Base-by-base conservation (phyloP, 2,888 invertebrate species). In the Alloscopus bannaensis region DNA sequence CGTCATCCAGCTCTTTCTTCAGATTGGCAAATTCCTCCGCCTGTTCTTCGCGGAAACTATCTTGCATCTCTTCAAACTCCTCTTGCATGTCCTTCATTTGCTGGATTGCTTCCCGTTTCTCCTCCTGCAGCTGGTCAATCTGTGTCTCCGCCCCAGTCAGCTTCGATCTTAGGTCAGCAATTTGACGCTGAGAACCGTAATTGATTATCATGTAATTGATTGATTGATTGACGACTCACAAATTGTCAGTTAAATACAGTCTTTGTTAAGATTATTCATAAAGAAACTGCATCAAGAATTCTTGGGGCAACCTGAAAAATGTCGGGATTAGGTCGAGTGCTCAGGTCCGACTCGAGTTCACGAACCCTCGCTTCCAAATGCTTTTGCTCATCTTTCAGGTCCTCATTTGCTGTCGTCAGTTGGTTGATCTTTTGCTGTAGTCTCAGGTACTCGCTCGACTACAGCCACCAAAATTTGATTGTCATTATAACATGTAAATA, bases 11-110 rank as follows among this genome's bases (percentile, higher is more conserved):
- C 88, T 98, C 98, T 87, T 97, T 94, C 89, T 98, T 95, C 64
- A 99, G 88, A 69, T 95, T 95, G 1, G 95, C 93, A 88, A 98
- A 98, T 88, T 98, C 99, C 87, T 98, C 96, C 6, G 96, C 96
- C 90, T 99, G 98, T 87, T 98, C 98, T 88, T 99, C 99, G 86
- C 97, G 92, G 88, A 96, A 97, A 88, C 95, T 96, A 88, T 99
- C 99, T 88, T 99, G 98, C 93, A 99, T 94, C 89, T 99, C 99
- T 87, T 99, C 99, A 89, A 99, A 97, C 90, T 99, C 99, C 83
- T 96, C 95, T 88, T 98, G 98, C 87, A 99, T 91, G 87, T 97
- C 97, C 40, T 94, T 90, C 69, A 98, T 91, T 88, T 99, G 98
- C 85, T 95, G 94, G 88, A 97, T 96, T 90, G 97, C 94, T 84